Base-by-base conservation (phyloP, 2,113 vertebrate genomes). In the Phoxinus phoxinus region DNA sequence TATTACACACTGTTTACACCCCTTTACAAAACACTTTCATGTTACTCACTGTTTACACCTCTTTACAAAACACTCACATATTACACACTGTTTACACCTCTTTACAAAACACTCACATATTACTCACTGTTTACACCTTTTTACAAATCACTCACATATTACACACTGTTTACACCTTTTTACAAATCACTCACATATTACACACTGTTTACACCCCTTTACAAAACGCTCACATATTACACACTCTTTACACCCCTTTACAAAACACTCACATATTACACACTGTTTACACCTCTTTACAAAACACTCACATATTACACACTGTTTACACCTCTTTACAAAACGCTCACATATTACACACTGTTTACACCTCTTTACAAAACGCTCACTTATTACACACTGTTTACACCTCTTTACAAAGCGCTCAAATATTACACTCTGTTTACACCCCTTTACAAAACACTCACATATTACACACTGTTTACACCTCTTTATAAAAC, bases 401-500 rank as follows among this genome's bases (percentile, higher is more conserved):
- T 37, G 35, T 37, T 37, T 37, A 37, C 35, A 37, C 35, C 35
- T 6, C 35, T 37, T 37, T 37, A 37, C 35, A 37, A 37, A 37
- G 6, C 35, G 1, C 4, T 37, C 0, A 6, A 4, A 6, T 37
- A 37, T 37, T 37, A 37, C 35, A 37, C 37, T 7, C 37, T 7
- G 37, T 37, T 37, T 37, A 37, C 37, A 7, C 37, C 37, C 6
- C 37, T 37, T 37, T 8, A 37, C 37, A 37, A 37, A 37, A 37
- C 37, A 0, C 6, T 37, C 4, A 6, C 35, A 37, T 37, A 37
- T 37, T 37, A 7, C 37, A 3, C 4, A n/a, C n/a, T n/a, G n/a
- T n/a, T 69, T 76, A 76, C 72, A 83, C 71, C 63, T 86, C 23
- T 73, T 10, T 65, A 80, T 12, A 53, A 61, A 37, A 74, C 12